phyloP scores from a whole-genome alignment of 2,888 invertebrate species.

The Ophioninae sp. region DNA sequence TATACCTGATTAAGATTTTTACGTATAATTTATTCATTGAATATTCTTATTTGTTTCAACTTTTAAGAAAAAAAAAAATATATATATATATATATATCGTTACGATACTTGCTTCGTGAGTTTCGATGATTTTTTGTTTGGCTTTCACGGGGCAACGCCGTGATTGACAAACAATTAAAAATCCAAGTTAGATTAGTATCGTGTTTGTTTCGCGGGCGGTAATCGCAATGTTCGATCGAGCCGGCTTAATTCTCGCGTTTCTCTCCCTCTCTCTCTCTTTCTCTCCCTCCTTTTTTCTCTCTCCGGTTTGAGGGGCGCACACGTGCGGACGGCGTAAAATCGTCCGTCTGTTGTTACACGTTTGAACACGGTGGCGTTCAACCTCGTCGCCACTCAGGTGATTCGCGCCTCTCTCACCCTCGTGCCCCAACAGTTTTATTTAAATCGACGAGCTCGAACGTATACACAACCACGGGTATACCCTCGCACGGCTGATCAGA shows the following conservation, averaged over 20 bases:
- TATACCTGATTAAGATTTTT: too few relatives aligned
- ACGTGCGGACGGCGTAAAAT: constrained; percentile 38
- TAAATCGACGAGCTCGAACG: constrained; percentile 48
- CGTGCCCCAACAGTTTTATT: constrained; percentile 50
- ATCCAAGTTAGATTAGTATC: background rate
- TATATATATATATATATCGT: background rate
- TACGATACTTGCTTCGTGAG: too few relatives aligned
- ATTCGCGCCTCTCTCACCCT: constrained; percentile 6
- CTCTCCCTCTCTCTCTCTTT: background rate
- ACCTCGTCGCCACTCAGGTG: constrained; percentile 37
- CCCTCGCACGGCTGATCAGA: background rate
- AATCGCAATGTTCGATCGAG: background rate
- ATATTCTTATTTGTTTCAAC: too few relatives aligned
- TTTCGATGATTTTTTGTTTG: too few relatives aligned
- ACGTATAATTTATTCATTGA: too few relatives aligned
- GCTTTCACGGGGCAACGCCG: too few relatives aligned
- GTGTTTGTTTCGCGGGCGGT: background rate
- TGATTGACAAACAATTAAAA: background rate
- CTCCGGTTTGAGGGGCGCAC: background rate
- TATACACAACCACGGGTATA: constrained; percentile 9
- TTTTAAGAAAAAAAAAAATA: too few relatives aligned
- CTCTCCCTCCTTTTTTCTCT: background rate
- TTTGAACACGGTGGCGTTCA: constrained; percentile 25
- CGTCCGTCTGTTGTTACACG: constrained; percentile 15
- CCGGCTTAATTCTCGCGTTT: background rate